Conservation (phyloP, 2,888 invertebrate species). For the Ametastegia equiseti region DNA sequence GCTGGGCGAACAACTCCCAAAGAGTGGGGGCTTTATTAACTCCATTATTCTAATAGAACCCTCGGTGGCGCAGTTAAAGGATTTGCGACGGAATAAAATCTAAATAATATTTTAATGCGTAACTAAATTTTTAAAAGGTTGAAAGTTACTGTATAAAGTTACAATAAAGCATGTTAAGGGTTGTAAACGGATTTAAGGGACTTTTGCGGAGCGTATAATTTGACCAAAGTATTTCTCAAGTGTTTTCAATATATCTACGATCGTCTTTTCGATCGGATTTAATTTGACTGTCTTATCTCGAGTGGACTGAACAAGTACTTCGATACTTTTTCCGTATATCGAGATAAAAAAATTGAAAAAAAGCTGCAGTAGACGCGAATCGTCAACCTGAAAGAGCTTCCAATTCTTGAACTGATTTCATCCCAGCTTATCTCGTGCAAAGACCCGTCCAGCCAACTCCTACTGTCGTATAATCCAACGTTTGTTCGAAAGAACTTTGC, state of each 20-base stretch:
- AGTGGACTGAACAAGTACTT: background rate
- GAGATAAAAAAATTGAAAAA: background rate
- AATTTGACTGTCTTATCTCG: background rate
- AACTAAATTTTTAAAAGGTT: conserved; percentile 47
- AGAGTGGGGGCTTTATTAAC: conserved; percentile 38
- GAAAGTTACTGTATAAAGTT: conserved; percentile 36
- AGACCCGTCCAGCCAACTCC: conserved; percentile 16
- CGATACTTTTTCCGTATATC: background rate
- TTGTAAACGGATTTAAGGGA: conserved; percentile 35
- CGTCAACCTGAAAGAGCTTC: background rate
- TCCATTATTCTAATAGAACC: conserved; percentile 44
- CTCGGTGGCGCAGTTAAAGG: conserved; percentile 40
- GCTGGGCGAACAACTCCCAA: background rate
- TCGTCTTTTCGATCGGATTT: background rate
- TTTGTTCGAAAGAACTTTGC: conserved; percentile 33
- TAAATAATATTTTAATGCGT: conserved; percentile 50
- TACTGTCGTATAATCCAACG: conserved; percentile 38
- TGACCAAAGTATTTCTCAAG: conserved; percentile 6
- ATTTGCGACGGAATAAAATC: conserved; percentile 47
- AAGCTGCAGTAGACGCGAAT: background rate
- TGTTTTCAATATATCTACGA: background rate
- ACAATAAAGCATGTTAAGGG: conserved; percentile 41
- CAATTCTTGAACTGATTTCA: conserved; percentile 16
- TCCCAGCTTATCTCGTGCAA: conserved; percentile 19
- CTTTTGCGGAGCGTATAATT: conserved; percentile 4